Evolutionary conservation across 2,113 vertebrate species (phyloP).

Genomic region (Pterophyllum scalare): DNA sequence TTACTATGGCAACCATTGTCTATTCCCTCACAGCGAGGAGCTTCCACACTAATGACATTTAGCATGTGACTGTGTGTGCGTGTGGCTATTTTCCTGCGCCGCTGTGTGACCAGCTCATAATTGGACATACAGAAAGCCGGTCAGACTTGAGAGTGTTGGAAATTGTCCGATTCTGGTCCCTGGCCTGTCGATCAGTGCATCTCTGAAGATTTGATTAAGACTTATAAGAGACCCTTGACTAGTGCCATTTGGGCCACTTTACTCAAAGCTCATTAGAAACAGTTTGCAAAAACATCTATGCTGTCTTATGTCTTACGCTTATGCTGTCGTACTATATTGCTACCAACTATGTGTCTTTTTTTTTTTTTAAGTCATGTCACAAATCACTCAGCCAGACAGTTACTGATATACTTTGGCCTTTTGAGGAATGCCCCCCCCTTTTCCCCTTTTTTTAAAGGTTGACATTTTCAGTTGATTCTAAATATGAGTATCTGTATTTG

Average conservation of each 20-base stretch:
- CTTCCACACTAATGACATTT: background rate
- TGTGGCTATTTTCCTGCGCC: background rate
- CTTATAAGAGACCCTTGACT: background rate
- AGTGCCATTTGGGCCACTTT: background rate
- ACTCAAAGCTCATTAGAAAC: background rate
- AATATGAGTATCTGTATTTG: slow-evolving; percentile 52
- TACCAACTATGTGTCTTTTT: background rate
- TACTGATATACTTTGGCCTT: slow-evolving; percentile 34
- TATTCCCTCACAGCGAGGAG: background rate
- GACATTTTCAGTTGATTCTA: slow-evolving; percentile 62
- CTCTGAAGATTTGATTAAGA: background rate
- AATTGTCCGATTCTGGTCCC: no score
- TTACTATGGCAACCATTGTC: no score
- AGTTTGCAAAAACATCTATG: background rate
- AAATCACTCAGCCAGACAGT: background rate
- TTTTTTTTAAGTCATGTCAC: slow-evolving; percentile 19
- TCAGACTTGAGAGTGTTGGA: background rate
- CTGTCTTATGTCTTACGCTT: background rate
- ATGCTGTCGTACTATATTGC: background rate
- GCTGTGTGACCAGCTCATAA: background rate
- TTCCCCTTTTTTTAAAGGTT: slow-evolving; percentile 37
- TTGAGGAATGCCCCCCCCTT: slow-evolving; percentile 38
- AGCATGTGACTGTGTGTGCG: background rate
- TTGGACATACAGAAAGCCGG: background rate
- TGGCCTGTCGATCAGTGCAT: background rate